These are phyloP conservation scores for Lasioglossum marginatum DNA, from an alignment of 2,888 invertebrate genomes.

Conservation along the genomic window DNA sequence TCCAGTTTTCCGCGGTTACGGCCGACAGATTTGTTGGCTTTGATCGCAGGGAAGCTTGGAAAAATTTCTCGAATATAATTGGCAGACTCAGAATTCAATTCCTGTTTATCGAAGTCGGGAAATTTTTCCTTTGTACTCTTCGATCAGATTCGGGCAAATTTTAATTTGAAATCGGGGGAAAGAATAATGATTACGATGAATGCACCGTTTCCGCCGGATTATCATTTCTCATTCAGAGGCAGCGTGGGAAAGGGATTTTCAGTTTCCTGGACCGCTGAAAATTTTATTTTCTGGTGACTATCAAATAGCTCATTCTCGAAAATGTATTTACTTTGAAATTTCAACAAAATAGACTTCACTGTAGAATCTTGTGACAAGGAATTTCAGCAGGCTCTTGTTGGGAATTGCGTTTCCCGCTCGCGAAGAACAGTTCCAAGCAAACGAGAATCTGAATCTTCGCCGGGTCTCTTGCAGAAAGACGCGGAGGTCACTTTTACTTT, in stretches of 20 bases:
- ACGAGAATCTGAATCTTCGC: not conserved
- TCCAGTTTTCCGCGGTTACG: not conserved
- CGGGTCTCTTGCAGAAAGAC: not conserved
- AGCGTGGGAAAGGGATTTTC: not conserved
- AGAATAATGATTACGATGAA: not conserved
- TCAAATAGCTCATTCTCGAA: too few relatives aligned
- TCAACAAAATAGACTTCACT: not conserved
- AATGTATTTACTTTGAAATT: not conserved
- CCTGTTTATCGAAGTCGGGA: not conserved
- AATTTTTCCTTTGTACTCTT: not conserved
- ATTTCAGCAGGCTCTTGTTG: not conserved
- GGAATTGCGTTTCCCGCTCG: not conserved
- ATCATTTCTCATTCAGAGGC: not conserved
- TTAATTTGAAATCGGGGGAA: not conserved
- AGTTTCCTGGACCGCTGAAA: not conserved
- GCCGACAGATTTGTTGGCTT: not conserved
- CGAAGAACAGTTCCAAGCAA: not conserved
- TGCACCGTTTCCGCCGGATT: not conserved
- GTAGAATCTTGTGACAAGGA: not conserved
- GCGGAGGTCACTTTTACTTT: not conserved
- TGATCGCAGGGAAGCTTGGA: not conserved
- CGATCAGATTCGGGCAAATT: not conserved
- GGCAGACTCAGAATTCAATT: not conserved
- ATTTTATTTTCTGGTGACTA: not conserved
- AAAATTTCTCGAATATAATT: not conserved